Base-by-base conservation (phyloP, 2,888 invertebrate genomes). In the Orthosia incerta region DNA sequence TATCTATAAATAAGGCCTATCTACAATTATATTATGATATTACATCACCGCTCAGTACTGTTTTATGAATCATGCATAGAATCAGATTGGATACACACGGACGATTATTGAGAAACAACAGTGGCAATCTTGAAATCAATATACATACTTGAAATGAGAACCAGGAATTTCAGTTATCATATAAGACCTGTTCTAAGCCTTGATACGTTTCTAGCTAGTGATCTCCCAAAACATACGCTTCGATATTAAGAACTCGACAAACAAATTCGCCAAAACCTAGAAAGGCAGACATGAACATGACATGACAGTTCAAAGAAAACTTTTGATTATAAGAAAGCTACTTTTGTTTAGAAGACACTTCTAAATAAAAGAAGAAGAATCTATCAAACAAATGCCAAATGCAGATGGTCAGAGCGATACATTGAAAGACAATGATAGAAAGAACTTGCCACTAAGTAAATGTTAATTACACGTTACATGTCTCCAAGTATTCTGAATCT, bases 51-150 rank as follows among this genome's bases (percentile, higher is more conserved):
- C 31, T 69, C 65, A 18, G 60, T 62, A 57, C 31, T 65, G 66
- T 62, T 74, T 48, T 62, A 79, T 85, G 86, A 86, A 86, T 86
- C 81, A 86, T 83, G 85, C 74, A 86, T 83, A 39, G 68, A 45
- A 55, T 45, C 64, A 12, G 26, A 71, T 23, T 48, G 12, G 16
- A 57, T 39, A 56, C 74, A 84, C 59, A 76, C 82, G 61, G 62
- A 74, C 63, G 71, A 67, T 74, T 68, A 64, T 71, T 48, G n/a
- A 1, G 4, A 56, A 50, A 39, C 39, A 9, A 39, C 39, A 39
- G 39, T 9, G 39, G 39, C 39, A 39, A 39, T 39, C 39, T 39
- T 39, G n/a, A 0, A 16, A 62, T 63, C 39, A 48, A 1, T n/a
- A n/a, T 23, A 39, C 39, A 9, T 39, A 39, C 39, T 39, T 39